phyloP scores from a whole-genome alignment of 1,140 invertebrate species.

The Drosophila obscura region DNA sequence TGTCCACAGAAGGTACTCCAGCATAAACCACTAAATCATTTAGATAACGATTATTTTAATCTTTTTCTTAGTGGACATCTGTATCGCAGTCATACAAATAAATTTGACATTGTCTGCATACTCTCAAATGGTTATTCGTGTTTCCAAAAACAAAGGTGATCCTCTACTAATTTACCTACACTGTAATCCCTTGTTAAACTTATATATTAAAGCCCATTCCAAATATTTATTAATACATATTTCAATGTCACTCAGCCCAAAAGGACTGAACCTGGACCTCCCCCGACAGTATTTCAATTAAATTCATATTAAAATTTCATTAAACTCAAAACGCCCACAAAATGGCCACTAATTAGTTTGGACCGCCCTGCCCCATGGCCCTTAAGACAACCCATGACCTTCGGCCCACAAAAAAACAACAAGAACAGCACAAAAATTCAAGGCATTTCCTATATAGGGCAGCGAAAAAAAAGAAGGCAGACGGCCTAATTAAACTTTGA shows the following conservation, averaged over 20 bases:
- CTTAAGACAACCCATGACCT: slow-evolving; percentile 47
- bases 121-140: no score
- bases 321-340: slow-evolving; percentile 67
- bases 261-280: background rate
- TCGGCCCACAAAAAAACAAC: slow-evolving; percentile 18
- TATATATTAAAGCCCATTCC: background rate
- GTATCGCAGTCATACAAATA: no score
- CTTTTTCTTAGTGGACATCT: no score
- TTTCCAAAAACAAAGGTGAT: no score
- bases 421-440: slow-evolving; percentile 29
- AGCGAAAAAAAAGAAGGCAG: slow-evolving; percentile 37
- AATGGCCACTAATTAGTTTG: slow-evolving; percentile 75
- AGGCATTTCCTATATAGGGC: slow-evolving; percentile 48
- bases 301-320: slow-evolving; percentile 76
- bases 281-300: slow-evolving; percentile 56
- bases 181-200: background rate
- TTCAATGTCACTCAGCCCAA: background rate
- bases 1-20: no score
- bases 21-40: no score
- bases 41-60: no score
- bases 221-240: slow-evolving; percentile 5
- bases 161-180: no score
- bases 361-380: slow-evolving; percentile 26
- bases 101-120: no score
- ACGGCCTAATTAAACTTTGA: slow-evolving; percentile 69